Percentiles rank a stretch among this genome's conserved stretches.
Conservation (phyloP, 2,113 vertebrate species). For the Rhinichthys klamathensis region DNA sequence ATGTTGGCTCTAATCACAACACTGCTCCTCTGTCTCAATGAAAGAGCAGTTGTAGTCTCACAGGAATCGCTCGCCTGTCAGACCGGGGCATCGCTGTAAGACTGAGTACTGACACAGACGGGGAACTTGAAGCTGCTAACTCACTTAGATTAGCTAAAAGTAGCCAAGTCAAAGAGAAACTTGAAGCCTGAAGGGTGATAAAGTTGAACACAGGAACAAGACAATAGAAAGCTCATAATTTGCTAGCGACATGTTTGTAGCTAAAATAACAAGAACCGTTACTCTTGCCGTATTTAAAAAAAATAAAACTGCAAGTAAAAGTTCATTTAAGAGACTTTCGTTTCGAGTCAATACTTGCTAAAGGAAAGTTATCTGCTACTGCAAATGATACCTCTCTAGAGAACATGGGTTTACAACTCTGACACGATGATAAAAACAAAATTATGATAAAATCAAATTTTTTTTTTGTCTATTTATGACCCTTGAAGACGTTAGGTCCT, state of each 20-base stretch:
- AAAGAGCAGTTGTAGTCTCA: conserved; percentile 53
- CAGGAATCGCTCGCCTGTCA: conserved; percentile 54
- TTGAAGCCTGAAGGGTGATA: conserved; percentile 32
- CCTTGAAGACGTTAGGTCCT: not conserved
- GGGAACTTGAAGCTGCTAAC: conserved; percentile 33
- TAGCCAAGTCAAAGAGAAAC: conserved; percentile 39
- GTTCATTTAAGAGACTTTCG: conserved; percentile 22
- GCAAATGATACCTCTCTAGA: not conserved
- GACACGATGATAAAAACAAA: not conserved
- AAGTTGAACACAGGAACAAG: conserved; percentile 26
- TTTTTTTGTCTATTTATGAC: not conserved
- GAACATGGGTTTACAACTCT: not conserved
- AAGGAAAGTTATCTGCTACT: not conserved
- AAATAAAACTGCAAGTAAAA: not conserved
- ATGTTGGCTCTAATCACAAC: conserved; percentile 83
- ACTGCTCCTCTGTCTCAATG: conserved; percentile 67
- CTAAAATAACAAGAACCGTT: not conserved
- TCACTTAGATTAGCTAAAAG: conserved; percentile 49
- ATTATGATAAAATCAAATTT: not conserved
- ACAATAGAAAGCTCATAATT: conserved; percentile 27
- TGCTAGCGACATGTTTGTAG: not conserved
- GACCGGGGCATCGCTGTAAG: conserved; percentile 46
- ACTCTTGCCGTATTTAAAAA: not conserved
- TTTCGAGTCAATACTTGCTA: conserved; percentile 15
- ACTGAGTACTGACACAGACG: conserved; percentile 45